Percentiles rank a stretch among this genome's conserved stretches.
Conservation (phyloP, 2,888 invertebrate genomes). For the Apodemia mormo region DNA sequence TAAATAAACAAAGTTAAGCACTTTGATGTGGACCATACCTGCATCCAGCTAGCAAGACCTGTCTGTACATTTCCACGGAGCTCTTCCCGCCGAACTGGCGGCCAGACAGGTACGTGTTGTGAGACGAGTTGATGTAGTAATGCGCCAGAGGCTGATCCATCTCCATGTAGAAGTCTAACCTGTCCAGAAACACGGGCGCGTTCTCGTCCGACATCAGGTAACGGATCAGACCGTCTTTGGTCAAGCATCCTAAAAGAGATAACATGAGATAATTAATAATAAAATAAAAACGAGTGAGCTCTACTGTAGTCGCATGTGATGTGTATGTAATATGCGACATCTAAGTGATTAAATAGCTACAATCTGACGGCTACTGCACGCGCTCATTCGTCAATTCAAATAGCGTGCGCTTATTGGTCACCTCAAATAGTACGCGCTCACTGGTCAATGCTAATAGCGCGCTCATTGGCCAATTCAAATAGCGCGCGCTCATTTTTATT, state of each 20-base stretch:
- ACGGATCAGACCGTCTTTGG: constrained; percentile 97
- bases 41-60: constrained; percentile 97
- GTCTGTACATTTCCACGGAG: constrained; percentile 99
- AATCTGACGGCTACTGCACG: too few relatives aligned
- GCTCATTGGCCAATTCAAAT: too few relatives aligned
- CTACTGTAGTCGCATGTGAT: too few relatives aligned
- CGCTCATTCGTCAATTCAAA: too few relatives aligned
- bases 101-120: constrained; percentile 96
- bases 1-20: too few relatives aligned
- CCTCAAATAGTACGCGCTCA: too few relatives aligned
- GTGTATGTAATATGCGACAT: too few relatives aligned
- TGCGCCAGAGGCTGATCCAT: constrained; percentile 99
- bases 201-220: constrained; percentile 99
- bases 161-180: constrained; percentile 98
- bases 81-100: constrained; percentile 99
- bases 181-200: constrained; percentile 98
- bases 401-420: too few relatives aligned
- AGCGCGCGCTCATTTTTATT: too few relatives aligned
- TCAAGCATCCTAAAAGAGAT: constrained; percentile 85
- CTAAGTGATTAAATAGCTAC: too few relatives aligned
- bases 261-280: constrained; percentile 11
- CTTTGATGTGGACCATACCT: constrained; percentile 77
- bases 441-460: too few relatives aligned
- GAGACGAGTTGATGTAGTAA: constrained; percentile 99
- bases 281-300: too few relatives aligned